Base-by-base conservation (phyloP, 2,797 vertebrate genomes). In the Champsocephalus esox region DNA sequence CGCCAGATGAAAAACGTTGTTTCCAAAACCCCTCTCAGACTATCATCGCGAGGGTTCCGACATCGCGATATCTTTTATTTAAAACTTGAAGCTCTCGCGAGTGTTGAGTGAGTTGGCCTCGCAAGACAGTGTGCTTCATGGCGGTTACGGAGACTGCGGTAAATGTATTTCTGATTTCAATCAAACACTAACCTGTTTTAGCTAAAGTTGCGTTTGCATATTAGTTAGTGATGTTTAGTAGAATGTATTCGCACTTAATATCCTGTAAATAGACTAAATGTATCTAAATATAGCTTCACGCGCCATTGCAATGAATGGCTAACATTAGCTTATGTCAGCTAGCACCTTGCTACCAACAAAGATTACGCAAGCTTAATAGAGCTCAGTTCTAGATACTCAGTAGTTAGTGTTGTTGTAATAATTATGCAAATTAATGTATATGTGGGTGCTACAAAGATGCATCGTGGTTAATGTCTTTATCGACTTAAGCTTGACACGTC, bases 71-170 rank as follows among this genome's bases (percentile, higher is more conserved):
- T 0, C 1, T 52, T 21, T 10, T 1, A 65, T 69, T 75, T 61
- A 74, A 71, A 57, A 0, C 0, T 0, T 0, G 0, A 3, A 73
- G 1, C 2, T 90, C 88, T 91, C 93, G 92, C 90, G 92, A 89
- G 57, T 0, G 5, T 69, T 81, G 9, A 7, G 65, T 38, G 80
- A 0, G 73, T 38, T 38, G 88, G 84, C 90, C 86, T 89, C 73
- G 86, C n/a, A 12, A 70, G 85, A 90, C 70, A 88, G 90, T 87
- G 92, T 93, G 92, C 93, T 93, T 93, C 88, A 95, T 95, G 94
- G 94, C 94, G 92, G 91, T 94, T 21, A 94, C 92, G 77, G 93
- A 93, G 86, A 83, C 91, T 92, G 92, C 91, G 94, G 94, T 95
- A 94, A 94, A 89, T 94, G 88, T 56, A 90, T 69, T 77, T 21